Conservation (phyloP, 92 coral and sea anemone species). For the Palythoa grandis region DNA sequence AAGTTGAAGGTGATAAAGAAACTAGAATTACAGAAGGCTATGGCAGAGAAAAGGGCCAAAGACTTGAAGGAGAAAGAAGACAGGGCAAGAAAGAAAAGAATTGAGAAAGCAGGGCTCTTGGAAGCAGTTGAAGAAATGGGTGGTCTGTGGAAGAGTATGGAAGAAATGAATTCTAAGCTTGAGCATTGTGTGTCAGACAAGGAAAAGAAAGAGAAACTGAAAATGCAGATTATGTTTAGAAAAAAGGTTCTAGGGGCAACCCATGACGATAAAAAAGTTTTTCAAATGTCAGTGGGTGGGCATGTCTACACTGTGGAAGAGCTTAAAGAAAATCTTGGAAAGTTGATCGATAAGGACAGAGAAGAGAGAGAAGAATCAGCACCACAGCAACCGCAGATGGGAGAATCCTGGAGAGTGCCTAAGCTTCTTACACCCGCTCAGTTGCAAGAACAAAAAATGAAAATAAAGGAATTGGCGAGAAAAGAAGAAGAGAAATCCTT, state of each 20-base stretch:
- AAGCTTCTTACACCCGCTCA: background rate
- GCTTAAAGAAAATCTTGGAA: background rate
- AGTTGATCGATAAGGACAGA: background rate
- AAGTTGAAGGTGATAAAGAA: slow-evolving; percentile 9
- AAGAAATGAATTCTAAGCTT: background rate
- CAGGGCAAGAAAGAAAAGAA: background rate
- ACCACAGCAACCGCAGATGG: background rate
- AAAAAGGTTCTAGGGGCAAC: slow-evolving; percentile 25
- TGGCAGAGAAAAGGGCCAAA: slow-evolving; percentile 3
- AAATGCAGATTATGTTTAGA: slow-evolving; percentile 4
- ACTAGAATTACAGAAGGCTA: background rate
- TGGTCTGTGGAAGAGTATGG: background rate
- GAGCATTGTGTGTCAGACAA: background rate
- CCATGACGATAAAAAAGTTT: slow-evolving; percentile 6
- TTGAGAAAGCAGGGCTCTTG: slow-evolving; percentile 14
- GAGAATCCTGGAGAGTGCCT: background rate
- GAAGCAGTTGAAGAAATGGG: slow-evolving; percentile 26
- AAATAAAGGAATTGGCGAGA: slow-evolving; percentile 16
- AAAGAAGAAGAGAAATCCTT: slow-evolving; percentile 18
- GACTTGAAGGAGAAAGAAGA: slow-evolving; percentile 3
- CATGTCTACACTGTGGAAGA: background rate
- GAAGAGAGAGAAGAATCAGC: slow-evolving; percentile 8
- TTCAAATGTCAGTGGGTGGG: slow-evolving; percentile 16
- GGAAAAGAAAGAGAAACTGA: background rate
- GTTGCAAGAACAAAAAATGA: background rate